Evolutionary conservation across 2,113 vertebrate species (phyloP).

Genomic region (Bubalus kerabau): DNA sequence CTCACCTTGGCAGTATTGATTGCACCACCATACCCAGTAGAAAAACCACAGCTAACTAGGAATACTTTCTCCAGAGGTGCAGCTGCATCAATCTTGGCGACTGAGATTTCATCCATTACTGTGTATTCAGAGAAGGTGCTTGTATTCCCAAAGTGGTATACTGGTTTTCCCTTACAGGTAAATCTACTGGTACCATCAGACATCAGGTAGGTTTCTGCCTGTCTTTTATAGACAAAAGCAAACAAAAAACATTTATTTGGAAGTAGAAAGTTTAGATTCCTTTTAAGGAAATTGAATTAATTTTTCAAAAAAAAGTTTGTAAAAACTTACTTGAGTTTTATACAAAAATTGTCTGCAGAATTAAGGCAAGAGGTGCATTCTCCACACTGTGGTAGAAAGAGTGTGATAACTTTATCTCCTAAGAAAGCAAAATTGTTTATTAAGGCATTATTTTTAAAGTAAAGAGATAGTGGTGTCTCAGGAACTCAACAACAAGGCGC

Average conservation of each 20-base stretch:
- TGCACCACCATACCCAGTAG: slow-evolving; percentile 79
- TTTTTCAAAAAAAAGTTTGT: background rate
- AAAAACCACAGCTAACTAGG: slow-evolving; percentile 79
- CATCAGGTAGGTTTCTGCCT: slow-evolving; percentile 68
- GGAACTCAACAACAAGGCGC: background rate
- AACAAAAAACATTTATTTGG: background rate
- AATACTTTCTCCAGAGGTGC: slow-evolving; percentile 78
- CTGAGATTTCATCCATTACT: slow-evolving; percentile 68
- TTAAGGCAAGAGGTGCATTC: slow-evolving; percentile 70
- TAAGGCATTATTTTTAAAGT: background rate
- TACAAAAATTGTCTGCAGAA: slow-evolving; percentile 69
- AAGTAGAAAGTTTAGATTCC: background rate
- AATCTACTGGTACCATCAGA: slow-evolving; percentile 77
- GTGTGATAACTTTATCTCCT: slow-evolving; percentile 80
- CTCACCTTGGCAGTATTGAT: slow-evolving; percentile 77
- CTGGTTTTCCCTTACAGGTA: slow-evolving; percentile 77
- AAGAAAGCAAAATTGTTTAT: slow-evolving; percentile 1
- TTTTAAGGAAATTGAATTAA: background rate
- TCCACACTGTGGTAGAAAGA: slow-evolving; percentile 77
- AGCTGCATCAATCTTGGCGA: slow-evolving; percentile 66
- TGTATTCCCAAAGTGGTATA: slow-evolving; percentile 71
- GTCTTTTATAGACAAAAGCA: slow-evolving; percentile 33
- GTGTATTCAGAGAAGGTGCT: slow-evolving; percentile 81
- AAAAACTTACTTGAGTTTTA: slow-evolving; percentile 77
- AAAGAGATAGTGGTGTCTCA: background rate